A percentile compares a stretch with the other conserved stretches of the same genome.
phyloP scores from a whole-genome alignment of 2,797 vertebrate genomes.

The Crax fasciolata region DNA sequence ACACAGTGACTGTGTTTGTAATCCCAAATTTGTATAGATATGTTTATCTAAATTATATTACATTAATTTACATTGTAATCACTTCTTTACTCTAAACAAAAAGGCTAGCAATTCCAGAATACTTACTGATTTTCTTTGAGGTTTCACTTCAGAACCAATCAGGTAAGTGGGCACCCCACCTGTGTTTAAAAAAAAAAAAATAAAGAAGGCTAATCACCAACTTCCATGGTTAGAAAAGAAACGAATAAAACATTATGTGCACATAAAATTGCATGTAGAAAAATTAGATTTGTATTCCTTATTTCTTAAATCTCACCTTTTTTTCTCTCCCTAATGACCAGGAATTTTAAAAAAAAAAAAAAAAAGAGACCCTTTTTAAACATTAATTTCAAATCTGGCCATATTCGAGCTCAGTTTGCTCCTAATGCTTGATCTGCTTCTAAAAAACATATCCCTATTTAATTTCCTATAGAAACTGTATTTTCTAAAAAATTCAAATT shows the following conservation, averaged over 20 bases:
- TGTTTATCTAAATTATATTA: neutral
- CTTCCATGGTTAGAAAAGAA: neutral
- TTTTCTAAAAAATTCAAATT: neutral
- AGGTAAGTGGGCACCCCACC: neutral
- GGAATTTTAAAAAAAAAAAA: neutral
- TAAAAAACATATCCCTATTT: neutral
- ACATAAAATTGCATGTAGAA: neutral
- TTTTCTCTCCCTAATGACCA: accelerated
- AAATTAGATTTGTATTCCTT: neutral
- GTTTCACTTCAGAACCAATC: neutral
- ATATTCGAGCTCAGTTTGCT: neutral
- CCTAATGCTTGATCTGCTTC: neutral
- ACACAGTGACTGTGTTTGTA: neutral
- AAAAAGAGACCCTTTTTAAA: neutral
- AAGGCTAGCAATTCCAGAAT: neutral
- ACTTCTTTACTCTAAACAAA: neutral
- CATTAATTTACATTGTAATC: neutral
- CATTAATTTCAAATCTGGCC: neutral
- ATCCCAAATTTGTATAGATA: neutral
- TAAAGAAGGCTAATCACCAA: no score
- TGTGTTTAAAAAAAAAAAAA: neutral
- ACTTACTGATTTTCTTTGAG: neutral
- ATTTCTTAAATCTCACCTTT: neutral
- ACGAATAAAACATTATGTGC: neutral
- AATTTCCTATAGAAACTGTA: neutral